A percentile compares a stretch with the other conserved stretches of the same genome.
Evolutionary conservation across 2,113 vertebrate species (phyloP).

Genomic region (Corythaeola cristata): DNA sequence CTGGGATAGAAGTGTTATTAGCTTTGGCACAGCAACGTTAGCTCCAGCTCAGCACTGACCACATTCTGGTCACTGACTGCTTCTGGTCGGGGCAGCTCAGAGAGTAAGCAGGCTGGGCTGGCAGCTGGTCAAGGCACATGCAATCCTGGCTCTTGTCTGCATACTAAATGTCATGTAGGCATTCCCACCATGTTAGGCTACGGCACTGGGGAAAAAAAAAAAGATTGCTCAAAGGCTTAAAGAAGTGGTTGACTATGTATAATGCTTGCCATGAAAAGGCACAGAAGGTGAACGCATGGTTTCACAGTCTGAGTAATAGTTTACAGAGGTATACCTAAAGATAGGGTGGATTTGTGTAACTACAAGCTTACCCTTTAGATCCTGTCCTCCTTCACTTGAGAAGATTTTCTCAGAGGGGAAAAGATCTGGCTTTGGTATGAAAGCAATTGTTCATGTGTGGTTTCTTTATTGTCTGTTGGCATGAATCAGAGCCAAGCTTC

Average conservation of each 20-base stretch:
- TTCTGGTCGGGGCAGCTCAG: constrained; percentile 33
- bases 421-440: neutral
- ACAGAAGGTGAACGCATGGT: neutral
- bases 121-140: constrained; percentile 44
- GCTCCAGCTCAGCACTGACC: constrained; percentile 16
- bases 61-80: constrained; percentile 29
- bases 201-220: neutral
- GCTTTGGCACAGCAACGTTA: neutral
- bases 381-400: constrained; percentile 7
- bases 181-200: neutral
- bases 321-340: constrained; percentile 26
- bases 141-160: constrained; percentile 11
- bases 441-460: constrained; percentile 26
- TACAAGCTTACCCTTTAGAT: constrained; percentile 55
- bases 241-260: neutral
- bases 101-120: neutral
- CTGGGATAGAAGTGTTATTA: neutral
- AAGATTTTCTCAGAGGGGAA: neutral
- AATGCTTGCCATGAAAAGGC: neutral
- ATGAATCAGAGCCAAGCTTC: neutral
- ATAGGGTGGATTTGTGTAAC: constrained; percentile 47
- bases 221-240: neutral
- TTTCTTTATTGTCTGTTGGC: constrained; percentile 10
- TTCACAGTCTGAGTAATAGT: constrained; percentile 16
- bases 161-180: neutral